These are phyloP conservation scores for Drosophila erecta DNA, from an alignment of 1,140 invertebrate genomes.

Conservation along the genomic window DNA sequence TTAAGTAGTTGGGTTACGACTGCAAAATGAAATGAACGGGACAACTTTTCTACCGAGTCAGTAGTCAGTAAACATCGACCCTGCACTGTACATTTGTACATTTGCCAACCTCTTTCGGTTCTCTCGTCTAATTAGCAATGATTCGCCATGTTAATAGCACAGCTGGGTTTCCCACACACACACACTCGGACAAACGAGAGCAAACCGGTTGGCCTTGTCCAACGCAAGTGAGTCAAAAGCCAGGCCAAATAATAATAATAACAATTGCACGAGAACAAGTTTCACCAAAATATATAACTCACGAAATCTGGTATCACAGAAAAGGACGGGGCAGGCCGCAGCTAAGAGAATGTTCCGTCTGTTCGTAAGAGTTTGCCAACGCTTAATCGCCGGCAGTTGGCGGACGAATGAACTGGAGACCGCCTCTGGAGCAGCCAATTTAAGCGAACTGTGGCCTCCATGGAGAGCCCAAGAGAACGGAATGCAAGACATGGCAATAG, in stretches of 20 bases:
- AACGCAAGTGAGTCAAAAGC: constrained; percentile 23
- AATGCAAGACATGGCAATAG: constrained; percentile 2
- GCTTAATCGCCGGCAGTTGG: constrained; percentile 22
- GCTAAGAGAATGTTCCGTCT: constrained; percentile 19
- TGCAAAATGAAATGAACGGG: no score
- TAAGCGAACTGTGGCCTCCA: constrained; percentile 11
- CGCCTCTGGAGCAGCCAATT: constrained; percentile 1
- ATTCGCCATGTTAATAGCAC: constrained; percentile 27
- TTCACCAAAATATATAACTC: constrained; percentile 17
- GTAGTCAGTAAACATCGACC: no score
- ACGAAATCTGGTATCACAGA: constrained; percentile 6
- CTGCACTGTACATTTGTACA: constrained; percentile 4
- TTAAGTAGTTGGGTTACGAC: no score
- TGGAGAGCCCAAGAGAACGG: constrained; percentile 15
- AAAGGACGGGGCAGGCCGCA: constrained; percentile 6
- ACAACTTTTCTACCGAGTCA: not conserved
- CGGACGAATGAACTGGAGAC: constrained; percentile 22
- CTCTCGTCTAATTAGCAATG: constrained; percentile 29
- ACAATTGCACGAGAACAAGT: constrained; percentile 24
- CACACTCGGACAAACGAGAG: not conserved
- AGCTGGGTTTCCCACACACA: constrained; percentile 24
- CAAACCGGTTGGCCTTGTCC: constrained; percentile 63
- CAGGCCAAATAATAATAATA: constrained; percentile 38
- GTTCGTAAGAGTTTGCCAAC: constrained; percentile 19
- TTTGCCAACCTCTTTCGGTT: not conserved